Percentiles rank a stretch among this genome's conserved stretches.
These are phyloP conservation scores for Sphyrna mokarran DNA, from an alignment of 2,113 vertebrate species.

Conservation along the genomic window DNA sequence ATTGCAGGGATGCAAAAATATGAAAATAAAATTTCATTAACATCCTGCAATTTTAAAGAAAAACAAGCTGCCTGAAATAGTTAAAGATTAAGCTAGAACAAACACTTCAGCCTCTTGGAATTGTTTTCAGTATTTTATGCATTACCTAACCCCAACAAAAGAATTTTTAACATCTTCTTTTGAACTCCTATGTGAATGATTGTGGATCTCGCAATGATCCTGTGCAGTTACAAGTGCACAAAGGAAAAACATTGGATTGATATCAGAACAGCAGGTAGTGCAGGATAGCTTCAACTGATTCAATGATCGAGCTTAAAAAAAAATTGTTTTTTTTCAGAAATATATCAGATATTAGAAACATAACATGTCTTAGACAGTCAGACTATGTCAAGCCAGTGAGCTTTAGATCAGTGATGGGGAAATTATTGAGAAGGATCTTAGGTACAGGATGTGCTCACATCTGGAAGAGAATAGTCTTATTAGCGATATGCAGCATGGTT, in stretches of 20 bases:
- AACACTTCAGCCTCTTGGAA: not conserved
- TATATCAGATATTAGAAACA: conserved; percentile 8
- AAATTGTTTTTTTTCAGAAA: not conserved
- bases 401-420: too few species aligned
- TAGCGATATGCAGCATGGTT: too few species aligned
- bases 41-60: not conserved
- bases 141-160: not conserved
- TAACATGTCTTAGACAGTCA: not conserved
- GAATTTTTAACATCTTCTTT: not conserved
- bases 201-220: not conserved
- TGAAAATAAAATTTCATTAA: not conserved
- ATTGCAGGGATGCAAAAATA: not conserved
- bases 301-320: not conserved
- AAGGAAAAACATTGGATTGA: conserved; percentile 1
- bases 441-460: too few species aligned
- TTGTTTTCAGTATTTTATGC: not conserved
- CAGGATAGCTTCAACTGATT: not conserved
- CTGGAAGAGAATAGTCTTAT: too few species aligned
- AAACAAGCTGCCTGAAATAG: not conserved
- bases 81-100: not conserved
- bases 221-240: not conserved
- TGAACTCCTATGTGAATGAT: not conserved
- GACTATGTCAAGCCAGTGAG: not conserved
- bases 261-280: not conserved
- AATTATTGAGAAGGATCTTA: too few species aligned